Conservation (phyloP, 2,113 vertebrate genomes). For the Muntiacus muntjak region DNA sequence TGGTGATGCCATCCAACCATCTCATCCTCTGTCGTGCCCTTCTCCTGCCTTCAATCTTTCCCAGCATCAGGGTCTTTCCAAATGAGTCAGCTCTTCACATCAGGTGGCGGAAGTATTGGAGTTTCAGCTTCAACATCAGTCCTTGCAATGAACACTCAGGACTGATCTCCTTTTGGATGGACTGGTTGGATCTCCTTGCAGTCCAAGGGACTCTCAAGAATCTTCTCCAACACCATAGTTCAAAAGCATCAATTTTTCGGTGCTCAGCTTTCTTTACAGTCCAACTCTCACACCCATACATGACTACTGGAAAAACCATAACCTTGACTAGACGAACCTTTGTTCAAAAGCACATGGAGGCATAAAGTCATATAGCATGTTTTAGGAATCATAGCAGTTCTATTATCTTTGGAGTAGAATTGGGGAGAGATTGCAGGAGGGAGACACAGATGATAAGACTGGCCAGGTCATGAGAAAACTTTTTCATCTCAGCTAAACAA, state of each 20-base stretch:
- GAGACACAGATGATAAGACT: neutral
- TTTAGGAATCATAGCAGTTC: neutral
- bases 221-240: neutral
- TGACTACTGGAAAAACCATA: neutral
- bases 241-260: neutral
- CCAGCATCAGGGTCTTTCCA: neutral
- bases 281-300: neutral
- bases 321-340: accelerated
- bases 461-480: neutral
- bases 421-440: neutral
- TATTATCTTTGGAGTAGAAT: neutral
- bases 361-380: neutral
- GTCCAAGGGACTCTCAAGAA: neutral
- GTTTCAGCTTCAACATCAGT: neutral
- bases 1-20: neutral
- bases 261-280: neutral
- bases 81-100: neutral
- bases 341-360: neutral
- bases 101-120: neutral
- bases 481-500: neutral
- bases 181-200: neutral
- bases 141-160: neutral
- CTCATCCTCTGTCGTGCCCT: neutral
- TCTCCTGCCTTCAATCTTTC: neutral
- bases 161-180: neutral